Conservation (phyloP, 2,797 vertebrate genomes). For the Sebastiscus tertius region DNA sequence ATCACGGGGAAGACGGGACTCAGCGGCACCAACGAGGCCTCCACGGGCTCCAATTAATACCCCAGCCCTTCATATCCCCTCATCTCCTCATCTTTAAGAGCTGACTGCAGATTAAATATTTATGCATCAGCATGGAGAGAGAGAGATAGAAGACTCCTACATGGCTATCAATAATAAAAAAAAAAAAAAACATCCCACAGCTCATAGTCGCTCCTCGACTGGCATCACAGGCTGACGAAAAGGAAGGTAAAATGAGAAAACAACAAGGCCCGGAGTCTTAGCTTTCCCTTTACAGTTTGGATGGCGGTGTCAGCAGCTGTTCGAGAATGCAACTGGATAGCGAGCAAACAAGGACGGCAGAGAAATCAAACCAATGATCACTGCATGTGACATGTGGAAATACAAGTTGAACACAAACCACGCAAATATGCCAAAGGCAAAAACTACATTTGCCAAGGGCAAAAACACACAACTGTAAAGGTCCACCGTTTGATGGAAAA, state of each 20-base stretch:
- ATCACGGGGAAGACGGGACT: conserved; percentile 70
- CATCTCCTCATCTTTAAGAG: conserved; percentile 81
- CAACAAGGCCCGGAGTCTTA: conserved; percentile 24
- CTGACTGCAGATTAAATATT: conserved; percentile 85
- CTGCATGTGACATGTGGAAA: conserved; percentile 21
- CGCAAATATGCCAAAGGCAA: conserved; percentile 22
- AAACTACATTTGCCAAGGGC: conserved; percentile 29
- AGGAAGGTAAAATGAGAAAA: conserved; percentile 60
- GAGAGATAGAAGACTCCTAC: conserved; percentile 69
- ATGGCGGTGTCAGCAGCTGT: conserved; percentile 29
- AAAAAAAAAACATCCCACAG: conserved; percentile 58
- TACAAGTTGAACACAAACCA: background rate
- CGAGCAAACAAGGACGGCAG: conserved; percentile 8
- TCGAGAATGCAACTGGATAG: conserved; percentile 42
- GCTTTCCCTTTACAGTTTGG: conserved; percentile 46
- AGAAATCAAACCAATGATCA: conserved; percentile 43
- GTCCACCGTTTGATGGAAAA: background rate
- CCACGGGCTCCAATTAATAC: conserved; percentile 80
- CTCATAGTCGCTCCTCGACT: conserved; percentile 48
- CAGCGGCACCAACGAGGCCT: conserved; percentile 75
- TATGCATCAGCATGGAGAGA: conserved; percentile 71
- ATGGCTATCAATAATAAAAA: conserved; percentile 76
- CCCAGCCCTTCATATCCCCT: conserved; percentile 74
- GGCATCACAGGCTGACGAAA: conserved; percentile 46
- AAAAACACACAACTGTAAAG: conserved; percentile 10